These are phyloP conservation scores for Leptopilina drosophilae DNA, from an alignment of 2,888 invertebrate species.

Conservation along the genomic window DNA sequence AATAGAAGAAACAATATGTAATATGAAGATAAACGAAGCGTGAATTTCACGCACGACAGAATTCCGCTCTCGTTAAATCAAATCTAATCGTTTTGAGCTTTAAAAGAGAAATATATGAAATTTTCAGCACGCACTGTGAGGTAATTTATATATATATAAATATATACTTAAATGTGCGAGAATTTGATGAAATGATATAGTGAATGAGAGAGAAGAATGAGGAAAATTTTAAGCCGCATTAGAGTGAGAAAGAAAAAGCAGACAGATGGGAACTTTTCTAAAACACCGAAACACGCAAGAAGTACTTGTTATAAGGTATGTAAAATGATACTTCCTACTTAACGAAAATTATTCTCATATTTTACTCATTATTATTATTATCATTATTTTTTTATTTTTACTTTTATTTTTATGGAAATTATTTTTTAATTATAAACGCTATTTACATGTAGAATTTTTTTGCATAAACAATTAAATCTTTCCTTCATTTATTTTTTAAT, in stretches of 20 bases:
- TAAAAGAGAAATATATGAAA: background rate
- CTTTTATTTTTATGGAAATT: no score
- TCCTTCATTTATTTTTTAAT: background rate
- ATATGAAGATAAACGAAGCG: background rate
- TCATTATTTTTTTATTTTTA: no score
- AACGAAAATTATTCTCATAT: background rate
- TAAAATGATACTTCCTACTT: constrained; percentile 30
- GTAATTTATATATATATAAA: constrained; percentile 1
- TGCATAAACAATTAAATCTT: background rate
- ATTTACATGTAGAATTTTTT: background rate
- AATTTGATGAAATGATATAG: constrained; percentile 34
- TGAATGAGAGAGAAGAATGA: background rate
- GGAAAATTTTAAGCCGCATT: background rate
- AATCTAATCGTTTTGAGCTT: constrained; percentile 10
- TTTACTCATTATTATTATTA: background rate
- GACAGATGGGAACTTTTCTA: background rate
- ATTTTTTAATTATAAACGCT: background rate
- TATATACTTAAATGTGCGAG: constrained; percentile 20
- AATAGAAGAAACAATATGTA: background rate
- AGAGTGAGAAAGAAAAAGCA: constrained; percentile 11
- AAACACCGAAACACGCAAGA: constrained; percentile 10
- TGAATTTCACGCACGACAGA: constrained; percentile 5
- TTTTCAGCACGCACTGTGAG: constrained; percentile 21
- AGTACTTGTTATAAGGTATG: constrained; percentile 8
- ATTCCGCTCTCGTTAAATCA: constrained; percentile 30